Evolutionary conservation across 2,888 invertebrate species (phyloP), one percentile per base, ranked within the genome.

Genomic region (Eupithecia subfuscata): DNA sequence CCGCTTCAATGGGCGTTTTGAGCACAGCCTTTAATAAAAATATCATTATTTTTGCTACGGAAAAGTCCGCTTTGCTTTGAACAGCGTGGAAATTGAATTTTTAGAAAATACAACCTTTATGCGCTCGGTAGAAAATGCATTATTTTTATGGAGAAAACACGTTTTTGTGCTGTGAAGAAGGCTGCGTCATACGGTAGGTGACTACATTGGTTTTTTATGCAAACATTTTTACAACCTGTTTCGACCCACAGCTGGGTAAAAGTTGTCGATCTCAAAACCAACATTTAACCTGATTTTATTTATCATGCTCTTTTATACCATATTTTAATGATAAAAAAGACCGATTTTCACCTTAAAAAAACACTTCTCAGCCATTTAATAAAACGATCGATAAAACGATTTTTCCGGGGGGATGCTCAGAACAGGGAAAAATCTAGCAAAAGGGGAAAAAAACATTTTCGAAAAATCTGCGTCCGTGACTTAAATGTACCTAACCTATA

Each of bases 1-100:
- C 69, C 75, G 86, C 87, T 84, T 81, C 76, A 80, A 78, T 75
- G 79, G 76, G 83, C 83, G 81, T 84, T 83, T 85, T 83, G 52
- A 72, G 69, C 74, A 75, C 69, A 64, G 48, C 76, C 72, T 67
- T 74, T 75, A 76, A 73, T 73, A 71, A 76, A 77, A 79, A 75
- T 73, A 77, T 68, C 52, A 75, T 79, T 79, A 77, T 78, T 76
- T 77, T 79, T 69, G 71, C 71, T 68, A 69, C 63, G 68, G 56
- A 67, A 65, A 69, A 72, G 43, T 69, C 14, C 22, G 45, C 22
- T 37, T 56, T 52, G 64, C 74, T 71, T 75, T 73, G 43, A 34
- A 71, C 45, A 67, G 48, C 68, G 71, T 34, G 34, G 30, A 25
- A 69, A 71, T 74, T 71, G 30, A 69, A 71, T 74, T 71, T 43